A percentile compares a stretch with the other conserved stretches of the same genome.
Conservation (phyloP, 2,113 vertebrate species). For the Hemicordylus capensis region DNA sequence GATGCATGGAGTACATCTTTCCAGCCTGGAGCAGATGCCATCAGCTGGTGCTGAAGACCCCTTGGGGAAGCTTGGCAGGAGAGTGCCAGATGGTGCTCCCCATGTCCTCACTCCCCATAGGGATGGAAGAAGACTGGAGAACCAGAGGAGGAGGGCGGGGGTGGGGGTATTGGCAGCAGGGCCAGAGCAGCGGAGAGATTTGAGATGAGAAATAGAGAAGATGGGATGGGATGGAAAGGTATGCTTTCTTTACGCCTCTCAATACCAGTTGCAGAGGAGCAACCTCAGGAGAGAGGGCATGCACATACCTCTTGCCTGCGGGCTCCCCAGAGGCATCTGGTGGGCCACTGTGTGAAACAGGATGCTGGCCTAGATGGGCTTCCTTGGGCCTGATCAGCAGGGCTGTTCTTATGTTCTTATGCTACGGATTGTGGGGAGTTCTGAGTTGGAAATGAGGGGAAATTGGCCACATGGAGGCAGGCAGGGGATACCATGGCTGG, state of each 20-base stretch:
- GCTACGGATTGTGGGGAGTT: not conserved
- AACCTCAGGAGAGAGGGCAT: no score
- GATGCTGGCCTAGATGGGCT: no score
- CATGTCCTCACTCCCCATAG: not conserved
- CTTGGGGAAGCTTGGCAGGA: not conserved
- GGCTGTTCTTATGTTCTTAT: no score
- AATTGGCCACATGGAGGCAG: not conserved
- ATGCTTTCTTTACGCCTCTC: no score
- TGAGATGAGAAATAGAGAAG: not conserved
- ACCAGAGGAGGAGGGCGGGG: not conserved
- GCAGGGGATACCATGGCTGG: no score
- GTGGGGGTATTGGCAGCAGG: not conserved
- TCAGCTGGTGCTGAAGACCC: not conserved
- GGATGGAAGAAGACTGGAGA: not conserved
- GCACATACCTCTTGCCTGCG: no score
- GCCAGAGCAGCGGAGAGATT: not conserved
- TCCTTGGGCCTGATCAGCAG: no score
- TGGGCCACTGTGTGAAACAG: no score
- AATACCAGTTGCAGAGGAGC: no score
- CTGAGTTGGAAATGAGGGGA: not conserved
- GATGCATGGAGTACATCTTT: not conserved
- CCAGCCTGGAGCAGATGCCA: not conserved
- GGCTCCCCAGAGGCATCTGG: no score
- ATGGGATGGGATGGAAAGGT: not conserved
- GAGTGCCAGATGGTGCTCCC: not conserved